Conservation (phyloP, 1,140 invertebrate genomes). For the Drosophila insularis region DNA sequence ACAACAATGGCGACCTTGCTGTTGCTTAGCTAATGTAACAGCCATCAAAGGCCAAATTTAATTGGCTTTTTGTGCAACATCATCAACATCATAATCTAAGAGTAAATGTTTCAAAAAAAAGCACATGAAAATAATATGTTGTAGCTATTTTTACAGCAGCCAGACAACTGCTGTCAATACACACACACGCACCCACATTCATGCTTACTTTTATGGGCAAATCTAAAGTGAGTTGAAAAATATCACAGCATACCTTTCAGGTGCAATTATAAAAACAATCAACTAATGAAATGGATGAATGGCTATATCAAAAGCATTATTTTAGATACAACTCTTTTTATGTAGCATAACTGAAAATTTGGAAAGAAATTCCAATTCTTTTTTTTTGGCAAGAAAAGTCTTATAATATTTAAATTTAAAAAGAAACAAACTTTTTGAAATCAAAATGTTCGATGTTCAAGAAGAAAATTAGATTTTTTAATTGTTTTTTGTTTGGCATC, state of each 20-base stretch:
- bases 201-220: background rate
- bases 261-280: background rate
- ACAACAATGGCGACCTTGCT: constrained; percentile 53
- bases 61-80: constrained; percentile 55
- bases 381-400: too few relatives aligned
- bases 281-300: background rate
- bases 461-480: too few relatives aligned
- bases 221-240: background rate
- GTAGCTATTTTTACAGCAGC: constrained; percentile 35
- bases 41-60: constrained; percentile 68
- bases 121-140: constrained; percentile 30
- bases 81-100: constrained; percentile 19
- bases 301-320: background rate
- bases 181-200: background rate
- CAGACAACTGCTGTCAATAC: constrained; percentile 27
- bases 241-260: background rate
- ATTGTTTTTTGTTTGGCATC: too few relatives aligned
- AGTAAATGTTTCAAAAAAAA: constrained; percentile 40
- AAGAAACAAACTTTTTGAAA: too few relatives aligned
- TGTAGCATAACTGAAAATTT: too few relatives aligned
- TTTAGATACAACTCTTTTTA: background rate
- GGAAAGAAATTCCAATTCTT: too few relatives aligned
- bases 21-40: constrained; percentile 39
- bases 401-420: too few relatives aligned
- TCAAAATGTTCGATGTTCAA: too few relatives aligned